Conservation (phyloP, 2,888 invertebrate genomes). For the Epinotia demarniana region DNA sequence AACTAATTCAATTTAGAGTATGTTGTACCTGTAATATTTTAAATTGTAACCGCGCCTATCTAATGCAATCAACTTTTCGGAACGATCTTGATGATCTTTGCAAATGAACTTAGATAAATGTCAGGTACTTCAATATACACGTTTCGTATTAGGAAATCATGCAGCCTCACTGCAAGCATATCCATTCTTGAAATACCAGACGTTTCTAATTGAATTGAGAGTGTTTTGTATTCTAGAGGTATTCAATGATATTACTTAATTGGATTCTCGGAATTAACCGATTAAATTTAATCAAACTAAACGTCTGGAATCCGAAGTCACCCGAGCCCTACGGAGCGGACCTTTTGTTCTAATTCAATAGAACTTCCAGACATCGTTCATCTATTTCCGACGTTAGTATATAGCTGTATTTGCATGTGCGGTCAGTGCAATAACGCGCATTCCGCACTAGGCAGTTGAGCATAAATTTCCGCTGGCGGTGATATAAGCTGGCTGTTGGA, state of each 20-base stretch:
- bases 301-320: slow-evolving; percentile 14
- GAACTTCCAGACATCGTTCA: slow-evolving; percentile 29
- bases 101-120: slow-evolving; percentile 24
- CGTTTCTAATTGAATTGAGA: not conserved
- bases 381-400: slow-evolving; percentile 27
- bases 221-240: slow-evolving; percentile 17
- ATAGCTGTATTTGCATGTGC: slow-evolving; percentile 49
- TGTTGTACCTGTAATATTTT: not conserved
- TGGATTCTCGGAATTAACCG: slow-evolving; percentile 21
- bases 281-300: slow-evolving; percentile 13
- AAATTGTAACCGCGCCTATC: not conserved
- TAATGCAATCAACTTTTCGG: slow-evolving; percentile 11
- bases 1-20: not conserved
- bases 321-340: slow-evolving; percentile 2
- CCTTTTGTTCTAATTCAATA: slow-evolving; percentile 42
- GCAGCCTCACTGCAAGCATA: not conserved
- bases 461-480: slow-evolving; percentile 60
- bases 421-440: slow-evolving; percentile 51
- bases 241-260: slow-evolving; percentile 15
- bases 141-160: slow-evolving; percentile 12
- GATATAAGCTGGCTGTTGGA: slow-evolving; percentile 40
- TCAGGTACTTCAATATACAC: not conserved
- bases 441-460: slow-evolving; percentile 55
- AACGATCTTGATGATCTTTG: slow-evolving; percentile 25
- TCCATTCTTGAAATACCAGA: slow-evolving; percentile 8